Conservation (phyloP, 1,140 invertebrate genomes). For the Scaptodrosophila lebanonensis region DNA sequence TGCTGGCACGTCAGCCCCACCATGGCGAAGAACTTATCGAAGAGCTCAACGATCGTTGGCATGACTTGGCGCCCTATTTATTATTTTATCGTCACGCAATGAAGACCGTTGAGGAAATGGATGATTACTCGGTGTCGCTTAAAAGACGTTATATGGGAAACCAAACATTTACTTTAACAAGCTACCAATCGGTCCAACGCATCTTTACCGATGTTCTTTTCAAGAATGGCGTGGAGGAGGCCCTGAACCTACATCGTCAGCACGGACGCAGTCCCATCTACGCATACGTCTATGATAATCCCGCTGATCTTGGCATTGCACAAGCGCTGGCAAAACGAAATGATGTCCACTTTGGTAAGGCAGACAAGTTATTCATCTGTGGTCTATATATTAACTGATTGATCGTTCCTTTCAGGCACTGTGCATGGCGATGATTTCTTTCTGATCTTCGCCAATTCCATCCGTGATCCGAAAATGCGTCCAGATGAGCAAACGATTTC, state of each 20-base stretch:
- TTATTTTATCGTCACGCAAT: slow-evolving; percentile 42
- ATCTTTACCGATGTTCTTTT: slow-evolving; percentile 34
- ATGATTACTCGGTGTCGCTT: slow-evolving; percentile 34
- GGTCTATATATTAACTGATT: too few species aligned
- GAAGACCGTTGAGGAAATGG: slow-evolving; percentile 23
- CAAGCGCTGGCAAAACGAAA: slow-evolving; percentile 5
- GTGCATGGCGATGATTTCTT: slow-evolving; percentile 30
- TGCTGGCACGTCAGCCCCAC: slow-evolving; percentile 3
- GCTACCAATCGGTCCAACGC: slow-evolving; percentile 16
- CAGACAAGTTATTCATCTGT: too few species aligned
- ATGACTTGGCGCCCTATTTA: slow-evolving; percentile 40
- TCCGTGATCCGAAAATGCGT: neutral
- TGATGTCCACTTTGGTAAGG: slow-evolving; percentile 25
- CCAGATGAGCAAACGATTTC: slow-evolving; percentile 16
- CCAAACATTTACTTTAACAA: slow-evolving; percentile 29
- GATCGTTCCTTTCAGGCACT: too few species aligned
- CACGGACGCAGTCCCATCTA: slow-evolving; percentile 14
- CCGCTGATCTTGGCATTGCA: slow-evolving; percentile 13
- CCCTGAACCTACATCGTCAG: slow-evolving; percentile 10
- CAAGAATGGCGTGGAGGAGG: slow-evolving; percentile 16
- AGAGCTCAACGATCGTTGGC: slow-evolving; percentile 42
- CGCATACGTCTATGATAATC: slow-evolving; percentile 35
- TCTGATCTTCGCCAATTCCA: slow-evolving; percentile 11
- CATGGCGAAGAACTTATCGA: slow-evolving; percentile 14
- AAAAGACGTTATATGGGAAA: slow-evolving; percentile 37